These are phyloP conservation scores for Colletes latitarsis DNA, from an alignment of 1,140 invertebrate species.

Conservation along the genomic window DNA sequence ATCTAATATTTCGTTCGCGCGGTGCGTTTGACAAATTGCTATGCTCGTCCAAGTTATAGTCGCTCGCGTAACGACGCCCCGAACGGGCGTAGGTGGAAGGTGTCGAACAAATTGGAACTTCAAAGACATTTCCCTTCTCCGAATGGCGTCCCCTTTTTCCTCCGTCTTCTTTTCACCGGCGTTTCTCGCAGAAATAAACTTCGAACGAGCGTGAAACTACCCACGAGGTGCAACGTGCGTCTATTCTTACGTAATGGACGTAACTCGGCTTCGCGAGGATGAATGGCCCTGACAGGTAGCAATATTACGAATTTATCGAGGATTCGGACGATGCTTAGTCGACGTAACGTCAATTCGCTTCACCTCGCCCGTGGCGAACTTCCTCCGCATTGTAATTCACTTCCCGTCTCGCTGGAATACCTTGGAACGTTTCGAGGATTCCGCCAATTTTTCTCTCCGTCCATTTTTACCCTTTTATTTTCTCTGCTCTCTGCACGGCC, in stretches of 20 bases:
- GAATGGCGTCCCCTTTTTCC: background rate
- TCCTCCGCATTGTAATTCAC: background rate
- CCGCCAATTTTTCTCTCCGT: background rate
- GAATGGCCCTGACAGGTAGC: slow-evolving; percentile 36
- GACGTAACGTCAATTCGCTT: background rate
- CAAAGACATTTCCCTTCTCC: slow-evolving; percentile 18
- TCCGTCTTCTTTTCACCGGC: background rate
- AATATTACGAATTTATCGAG: slow-evolving; percentile 49
- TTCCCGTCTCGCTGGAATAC: slow-evolving; percentile 1
- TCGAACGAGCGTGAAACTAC: slow-evolving; percentile 22
- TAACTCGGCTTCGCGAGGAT: background rate
- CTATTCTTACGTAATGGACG: slow-evolving; percentile 33
- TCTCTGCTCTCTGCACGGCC: background rate
- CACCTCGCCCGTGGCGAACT: background rate
- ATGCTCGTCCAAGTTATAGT: background rate
- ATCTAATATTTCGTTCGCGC: background rate
- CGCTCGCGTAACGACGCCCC: background rate
- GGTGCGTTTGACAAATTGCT: slow-evolving; percentile 20
- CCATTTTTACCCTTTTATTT: background rate
- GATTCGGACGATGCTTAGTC: slow-evolving; percentile 17
- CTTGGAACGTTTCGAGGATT: background rate
- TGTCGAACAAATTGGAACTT: slow-evolving; percentile 43
- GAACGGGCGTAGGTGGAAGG: background rate
- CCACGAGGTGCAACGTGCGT: background rate
- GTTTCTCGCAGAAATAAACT: slow-evolving; percentile 29